Evolutionary conservation across 2,888 invertebrate genomes (phyloP).

Genomic region (Dasypolia templi): DNA sequence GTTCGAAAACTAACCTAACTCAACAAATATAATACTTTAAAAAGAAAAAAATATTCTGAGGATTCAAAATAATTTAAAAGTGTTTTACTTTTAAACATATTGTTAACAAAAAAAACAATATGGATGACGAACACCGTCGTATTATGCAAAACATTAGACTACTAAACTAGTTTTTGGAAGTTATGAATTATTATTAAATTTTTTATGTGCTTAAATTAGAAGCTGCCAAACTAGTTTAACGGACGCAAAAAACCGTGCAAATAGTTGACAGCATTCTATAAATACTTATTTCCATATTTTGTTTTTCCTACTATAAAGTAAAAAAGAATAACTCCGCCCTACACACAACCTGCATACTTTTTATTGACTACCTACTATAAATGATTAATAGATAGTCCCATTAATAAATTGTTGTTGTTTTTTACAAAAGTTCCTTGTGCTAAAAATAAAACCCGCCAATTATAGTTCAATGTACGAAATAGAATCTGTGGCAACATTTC

Average conservation of each 20-base stretch:
- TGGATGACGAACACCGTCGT: neutral
- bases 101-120: no score
- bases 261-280: no score
- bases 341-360: neutral
- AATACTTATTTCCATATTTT: no score
- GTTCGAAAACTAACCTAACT: neutral
- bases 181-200: neutral
- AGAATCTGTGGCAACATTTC: conserved; percentile 23
- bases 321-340: neutral
- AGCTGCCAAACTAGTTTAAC: neutral
- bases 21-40: neutral
- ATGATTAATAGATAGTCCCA: conserved; percentile 10
- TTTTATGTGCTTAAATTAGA: conserved; percentile 4
- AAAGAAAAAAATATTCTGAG: neutral
- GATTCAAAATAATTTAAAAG: neutral
- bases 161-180: no score
- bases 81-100: no score
- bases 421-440: conserved; percentile 4
- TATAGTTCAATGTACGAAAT: conserved; percentile 44
- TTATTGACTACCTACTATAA: neutral
- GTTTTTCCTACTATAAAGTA: neutral
- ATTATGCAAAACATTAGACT: neutral
- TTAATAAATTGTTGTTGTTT: no score
- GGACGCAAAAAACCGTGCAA: neutral
- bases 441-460: conserved; percentile 29